These are phyloP conservation scores for Copidosoma floridanum DNA, from an alignment of 1,140 invertebrate species.

Conservation along the genomic window DNA sequence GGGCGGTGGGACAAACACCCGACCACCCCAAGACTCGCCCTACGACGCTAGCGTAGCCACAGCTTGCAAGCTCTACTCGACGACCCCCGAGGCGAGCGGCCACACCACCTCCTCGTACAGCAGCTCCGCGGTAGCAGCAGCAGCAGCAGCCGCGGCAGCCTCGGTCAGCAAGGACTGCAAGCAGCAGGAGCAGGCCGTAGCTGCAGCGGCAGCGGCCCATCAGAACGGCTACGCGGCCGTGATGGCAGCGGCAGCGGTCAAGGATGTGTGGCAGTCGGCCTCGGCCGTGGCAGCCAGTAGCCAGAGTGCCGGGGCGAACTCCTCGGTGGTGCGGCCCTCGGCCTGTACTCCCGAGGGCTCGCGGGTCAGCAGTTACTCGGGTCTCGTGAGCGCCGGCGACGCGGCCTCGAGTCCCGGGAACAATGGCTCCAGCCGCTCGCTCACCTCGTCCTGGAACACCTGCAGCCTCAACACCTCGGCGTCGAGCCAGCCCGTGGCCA, in stretches of 20 bases:
- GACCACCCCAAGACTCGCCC: conserved; percentile 82
- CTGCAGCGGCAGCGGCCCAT: conserved; percentile 55
- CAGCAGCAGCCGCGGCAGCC: conserved; percentile 39
- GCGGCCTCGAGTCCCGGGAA: conserved; percentile 74
- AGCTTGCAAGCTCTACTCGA: conserved; percentile 79
- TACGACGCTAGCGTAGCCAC: conserved; percentile 86
- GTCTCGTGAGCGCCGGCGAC: conserved; percentile 70
- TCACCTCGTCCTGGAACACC: conserved; percentile 75
- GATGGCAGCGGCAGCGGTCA: conserved; percentile 63
- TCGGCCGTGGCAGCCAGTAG: conserved; percentile 55
- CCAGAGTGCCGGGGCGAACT: conserved; percentile 56
- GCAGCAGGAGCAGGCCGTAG: conserved; percentile 65
- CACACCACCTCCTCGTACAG: conserved; percentile 63
- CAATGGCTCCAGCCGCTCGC: conserved; percentile 63
- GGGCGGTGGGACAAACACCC: conserved; percentile 66
- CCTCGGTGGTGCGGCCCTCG: conserved; percentile 72
- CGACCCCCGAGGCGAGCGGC: conserved; percentile 61
- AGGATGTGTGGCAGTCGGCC: conserved; percentile 68
- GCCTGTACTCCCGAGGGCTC: conserved; percentile 81
- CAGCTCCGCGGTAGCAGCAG: conserved; percentile 47
- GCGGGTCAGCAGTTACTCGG: conserved; percentile 65
- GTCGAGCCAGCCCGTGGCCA: conserved; percentile 71
- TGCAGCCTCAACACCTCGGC: conserved; percentile 75
- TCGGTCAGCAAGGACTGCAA: conserved; percentile 57
- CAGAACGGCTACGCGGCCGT: conserved; percentile 69